Conservation (phyloP, 2,797 vertebrate species). For the Lepus townsendii region DNA sequence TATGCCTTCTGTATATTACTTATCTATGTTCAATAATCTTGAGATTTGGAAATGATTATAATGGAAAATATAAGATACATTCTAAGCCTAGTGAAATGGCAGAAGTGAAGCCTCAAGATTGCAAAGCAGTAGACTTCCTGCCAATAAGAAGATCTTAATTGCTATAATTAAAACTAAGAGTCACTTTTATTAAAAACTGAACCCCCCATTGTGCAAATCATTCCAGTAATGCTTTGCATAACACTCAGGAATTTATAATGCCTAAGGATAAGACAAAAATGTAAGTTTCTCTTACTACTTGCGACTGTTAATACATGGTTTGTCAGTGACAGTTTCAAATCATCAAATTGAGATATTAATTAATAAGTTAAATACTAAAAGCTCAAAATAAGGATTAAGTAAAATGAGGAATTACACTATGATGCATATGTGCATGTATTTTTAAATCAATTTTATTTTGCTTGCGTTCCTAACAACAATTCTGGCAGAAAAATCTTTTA, state of each 20-base stretch:
- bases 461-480: background rate
- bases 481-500: background rate
- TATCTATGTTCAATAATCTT: conserved; percentile 48
- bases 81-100: conserved; percentile 60
- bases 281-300: conserved; percentile 70
- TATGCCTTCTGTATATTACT: background rate
- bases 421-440: background rate
- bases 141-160: conserved; percentile 88
- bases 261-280: conserved; percentile 82
- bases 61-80: conserved; percentile 34
- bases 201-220: conserved; percentile 86
- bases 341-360: conserved; percentile 57
- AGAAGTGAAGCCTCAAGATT: conserved; percentile 75
- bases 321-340: conserved; percentile 45
- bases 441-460: conserved; percentile 30
- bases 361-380: conserved; percentile 62
- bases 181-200: conserved; percentile 89
- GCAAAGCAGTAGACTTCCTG: conserved; percentile 80
- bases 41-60: conserved; percentile 60
- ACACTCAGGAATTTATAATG: conserved; percentile 86
- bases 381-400: background rate
- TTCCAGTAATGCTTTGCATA: conserved; percentile 84
- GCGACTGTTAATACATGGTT: conserved; percentile 56
- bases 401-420: background rate
- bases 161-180: conserved; percentile 89